phyloP scores from a whole-genome alignment of 1,140 invertebrate species.

The Macrobrachium rosenbergii region DNA sequence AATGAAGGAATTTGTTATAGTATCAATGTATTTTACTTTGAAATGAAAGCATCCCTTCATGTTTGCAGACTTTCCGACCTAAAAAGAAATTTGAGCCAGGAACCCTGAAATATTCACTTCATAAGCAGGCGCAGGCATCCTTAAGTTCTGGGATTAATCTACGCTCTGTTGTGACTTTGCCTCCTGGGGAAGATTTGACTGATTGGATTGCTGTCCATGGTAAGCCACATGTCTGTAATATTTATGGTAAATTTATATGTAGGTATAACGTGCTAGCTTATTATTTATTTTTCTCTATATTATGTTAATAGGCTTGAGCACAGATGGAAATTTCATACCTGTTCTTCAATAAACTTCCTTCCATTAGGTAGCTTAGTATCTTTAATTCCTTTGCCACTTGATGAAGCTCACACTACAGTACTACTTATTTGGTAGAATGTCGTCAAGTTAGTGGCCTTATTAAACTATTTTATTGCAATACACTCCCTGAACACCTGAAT shows the following conservation, averaged over 20 bases:
- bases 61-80: constrained; percentile 85
- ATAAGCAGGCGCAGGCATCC: constrained; percentile 95
- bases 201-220: constrained; percentile 98
- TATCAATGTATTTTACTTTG: background rate
- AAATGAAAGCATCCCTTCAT: constrained; percentile 3
- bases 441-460: too few species aligned
- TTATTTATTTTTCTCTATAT: too few species aligned
- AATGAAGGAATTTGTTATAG: background rate
- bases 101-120: constrained; percentile 90
- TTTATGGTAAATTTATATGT: background rate
- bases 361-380: too few species aligned
- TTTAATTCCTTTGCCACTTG: too few species aligned
- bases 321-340: too few species aligned
- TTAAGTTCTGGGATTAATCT: constrained; percentile 95
- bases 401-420: too few species aligned
- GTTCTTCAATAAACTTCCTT: too few species aligned
- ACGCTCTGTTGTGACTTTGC: constrained; percentile 85
- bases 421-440: too few species aligned
- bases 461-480: too few species aligned
- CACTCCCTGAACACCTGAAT: too few species aligned
- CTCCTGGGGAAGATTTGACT: constrained; percentile 88
- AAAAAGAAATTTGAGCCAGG: constrained; percentile 93
- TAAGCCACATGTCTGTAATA: constrained; percentile 70
- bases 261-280: too few species aligned
- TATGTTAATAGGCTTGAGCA: too few species aligned